Evolutionary conservation across 2,888 invertebrate genomes (phyloP).

Genomic region (Anodontia alba): DNA sequence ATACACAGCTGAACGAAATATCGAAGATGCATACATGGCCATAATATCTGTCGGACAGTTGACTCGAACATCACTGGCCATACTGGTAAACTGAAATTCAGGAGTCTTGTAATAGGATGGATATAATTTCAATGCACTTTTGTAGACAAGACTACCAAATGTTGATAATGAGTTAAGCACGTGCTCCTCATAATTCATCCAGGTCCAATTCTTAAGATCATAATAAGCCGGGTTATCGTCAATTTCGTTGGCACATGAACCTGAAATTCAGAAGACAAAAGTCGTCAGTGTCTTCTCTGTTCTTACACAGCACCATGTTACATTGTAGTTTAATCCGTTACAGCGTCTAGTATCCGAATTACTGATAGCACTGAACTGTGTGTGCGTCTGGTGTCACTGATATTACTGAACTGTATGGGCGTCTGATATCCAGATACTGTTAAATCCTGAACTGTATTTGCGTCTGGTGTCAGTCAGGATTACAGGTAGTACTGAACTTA

Average conservation of each 20-base stretch:
- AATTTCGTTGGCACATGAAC: constrained; percentile 77
- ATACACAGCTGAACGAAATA: constrained; percentile 68
- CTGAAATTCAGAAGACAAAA: constrained; percentile 44
- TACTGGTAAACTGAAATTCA: constrained; percentile 74
- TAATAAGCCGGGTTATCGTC: constrained; percentile 69
- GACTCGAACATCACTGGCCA: constrained; percentile 78
- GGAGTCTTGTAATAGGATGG: constrained; percentile 61
- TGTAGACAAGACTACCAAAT: constrained; percentile 66
- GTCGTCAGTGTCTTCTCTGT: too few species aligned
- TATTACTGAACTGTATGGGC: too few species aligned
- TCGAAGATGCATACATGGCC: constrained; percentile 54
- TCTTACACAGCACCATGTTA: too few species aligned
- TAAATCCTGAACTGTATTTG: too few species aligned
- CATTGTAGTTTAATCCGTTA: too few species aligned
- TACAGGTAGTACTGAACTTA: too few species aligned
- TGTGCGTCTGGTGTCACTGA: too few species aligned
- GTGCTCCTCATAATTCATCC: constrained; percentile 73
- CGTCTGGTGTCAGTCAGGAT: too few species aligned
- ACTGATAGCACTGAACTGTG: too few species aligned
- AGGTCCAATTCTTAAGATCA: constrained; percentile 71
- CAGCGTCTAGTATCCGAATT: too few species aligned
- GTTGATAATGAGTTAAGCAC: constrained; percentile 71
- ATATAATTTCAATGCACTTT: constrained; percentile 66
- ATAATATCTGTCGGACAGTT: constrained; percentile 76
- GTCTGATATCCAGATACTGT: too few species aligned